Conservation (phyloP, 2,113 vertebrate species). For the Tragelaphus strepsiceros region DNA sequence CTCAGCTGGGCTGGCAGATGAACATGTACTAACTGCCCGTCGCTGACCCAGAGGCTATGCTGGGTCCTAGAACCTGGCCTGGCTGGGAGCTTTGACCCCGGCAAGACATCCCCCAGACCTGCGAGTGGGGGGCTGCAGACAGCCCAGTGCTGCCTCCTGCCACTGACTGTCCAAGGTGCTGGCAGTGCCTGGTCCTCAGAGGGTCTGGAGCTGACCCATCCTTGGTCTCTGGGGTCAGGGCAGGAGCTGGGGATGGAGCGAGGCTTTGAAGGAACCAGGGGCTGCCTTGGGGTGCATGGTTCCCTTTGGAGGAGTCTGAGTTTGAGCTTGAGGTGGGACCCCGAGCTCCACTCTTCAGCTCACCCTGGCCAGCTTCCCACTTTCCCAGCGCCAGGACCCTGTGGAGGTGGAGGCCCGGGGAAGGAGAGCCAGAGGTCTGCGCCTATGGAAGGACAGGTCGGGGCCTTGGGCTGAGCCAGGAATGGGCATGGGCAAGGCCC, state of each 20-base stretch:
- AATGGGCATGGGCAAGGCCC: too few species aligned
- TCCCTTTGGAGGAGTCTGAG: neutral
- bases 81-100: neutral
- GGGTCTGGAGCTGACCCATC: neutral
- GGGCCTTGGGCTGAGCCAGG: neutral
- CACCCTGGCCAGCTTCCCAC: too few species aligned
- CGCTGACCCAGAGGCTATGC: neutral
- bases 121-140: neutral
- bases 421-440: neutral
- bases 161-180: neutral
- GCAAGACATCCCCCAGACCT: neutral
- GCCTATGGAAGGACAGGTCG: accelerated
- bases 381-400: accelerated
- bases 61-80: neutral
- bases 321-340: neutral
- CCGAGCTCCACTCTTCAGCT: neutral
- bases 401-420: neutral
- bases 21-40: neutral
- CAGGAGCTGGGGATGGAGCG: neutral
- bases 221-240: neutral
- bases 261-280: neutral
- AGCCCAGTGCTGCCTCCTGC: neutral
- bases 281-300: accelerated
- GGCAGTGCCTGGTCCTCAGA: neutral
- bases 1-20: neutral